Evolutionary conservation across 2,797 vertebrate species (phyloP).

Genomic region (Hafferia zeledoni): DNA sequence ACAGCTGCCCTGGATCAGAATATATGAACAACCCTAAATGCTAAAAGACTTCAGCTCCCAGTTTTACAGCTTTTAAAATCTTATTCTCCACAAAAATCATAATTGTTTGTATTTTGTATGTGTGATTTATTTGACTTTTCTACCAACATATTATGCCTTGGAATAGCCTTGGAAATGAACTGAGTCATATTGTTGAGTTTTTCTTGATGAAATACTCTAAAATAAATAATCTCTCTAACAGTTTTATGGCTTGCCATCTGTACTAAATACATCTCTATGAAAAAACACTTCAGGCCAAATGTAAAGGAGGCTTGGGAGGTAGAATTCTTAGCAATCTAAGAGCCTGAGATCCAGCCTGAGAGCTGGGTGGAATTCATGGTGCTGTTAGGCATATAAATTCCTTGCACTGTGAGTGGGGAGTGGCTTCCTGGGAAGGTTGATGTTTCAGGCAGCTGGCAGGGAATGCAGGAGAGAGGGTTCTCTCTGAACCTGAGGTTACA

Average conservation of each 20-base stretch:
- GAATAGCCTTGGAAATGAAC: slow-evolving; percentile 29
- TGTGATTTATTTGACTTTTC: slow-evolving; percentile 13
- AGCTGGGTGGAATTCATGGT: neutral
- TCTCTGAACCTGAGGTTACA: neutral
- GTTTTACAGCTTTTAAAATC: neutral
- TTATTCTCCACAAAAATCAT: neutral
- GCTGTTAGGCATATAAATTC: neutral
- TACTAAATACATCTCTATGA: neutral
- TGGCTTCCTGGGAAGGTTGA: neutral
- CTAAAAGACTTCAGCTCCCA: neutral
- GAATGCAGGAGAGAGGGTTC: neutral
- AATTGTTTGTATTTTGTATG: neutral
- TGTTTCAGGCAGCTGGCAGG: neutral
- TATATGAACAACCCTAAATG: neutral
- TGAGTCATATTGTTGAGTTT: neutral
- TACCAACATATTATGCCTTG: slow-evolving; percentile 5
- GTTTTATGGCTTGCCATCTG: slow-evolving; percentile 54
- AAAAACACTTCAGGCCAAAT: neutral
- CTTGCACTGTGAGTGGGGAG: neutral
- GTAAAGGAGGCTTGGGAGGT: neutral
- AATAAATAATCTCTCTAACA: slow-evolving; percentile 40
- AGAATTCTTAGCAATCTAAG: neutral
- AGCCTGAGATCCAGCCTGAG: neutral
- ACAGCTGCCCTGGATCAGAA: neutral
- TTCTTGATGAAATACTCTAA: slow-evolving; percentile 24